phyloP scores from a whole-genome alignment of 64 coral and sea anemone species.

The Porites australiensis region DNA sequence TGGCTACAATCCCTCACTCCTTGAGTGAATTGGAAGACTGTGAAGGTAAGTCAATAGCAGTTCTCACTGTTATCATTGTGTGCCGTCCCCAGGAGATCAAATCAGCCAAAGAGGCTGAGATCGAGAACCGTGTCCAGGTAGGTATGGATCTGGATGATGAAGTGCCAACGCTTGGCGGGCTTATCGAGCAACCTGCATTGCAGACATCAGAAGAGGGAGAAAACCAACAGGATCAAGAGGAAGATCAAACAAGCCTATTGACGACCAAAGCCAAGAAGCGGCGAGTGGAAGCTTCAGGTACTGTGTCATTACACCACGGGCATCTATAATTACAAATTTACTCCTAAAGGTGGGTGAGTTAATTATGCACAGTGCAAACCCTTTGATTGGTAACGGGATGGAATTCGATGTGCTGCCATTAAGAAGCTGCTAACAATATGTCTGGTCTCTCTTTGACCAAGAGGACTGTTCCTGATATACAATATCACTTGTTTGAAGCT shows the following conservation, averaged over 20 bases:
- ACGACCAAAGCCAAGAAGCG: conserved; percentile 43
- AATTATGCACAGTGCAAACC: no score
- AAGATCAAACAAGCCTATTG: not conserved
- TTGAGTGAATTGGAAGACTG: not conserved
- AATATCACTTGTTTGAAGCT: no score
- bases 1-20: not conserved
- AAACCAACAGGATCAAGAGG: not conserved
- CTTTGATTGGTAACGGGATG: no score
- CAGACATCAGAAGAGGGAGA: not conserved
- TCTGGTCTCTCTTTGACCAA: no score
- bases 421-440: no score
- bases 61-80: conserved; percentile 5
- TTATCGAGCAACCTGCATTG: conserved; percentile 45
- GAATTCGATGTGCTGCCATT: no score
- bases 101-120: conserved; percentile 82
- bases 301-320: not conserved
- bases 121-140: conserved; percentile 87
- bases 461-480: no score
- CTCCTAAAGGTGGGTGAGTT: not conserved
- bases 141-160: conserved; percentile 98
- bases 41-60: conserved; percentile 12
- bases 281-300: conserved; percentile 27
- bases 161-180: conserved; percentile 39
- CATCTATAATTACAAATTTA: not conserved
- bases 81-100: conserved; percentile 84